phyloP scores from a whole-genome alignment of 2,113 vertebrate genomes.

The Montifringilla adamsi region DNA sequence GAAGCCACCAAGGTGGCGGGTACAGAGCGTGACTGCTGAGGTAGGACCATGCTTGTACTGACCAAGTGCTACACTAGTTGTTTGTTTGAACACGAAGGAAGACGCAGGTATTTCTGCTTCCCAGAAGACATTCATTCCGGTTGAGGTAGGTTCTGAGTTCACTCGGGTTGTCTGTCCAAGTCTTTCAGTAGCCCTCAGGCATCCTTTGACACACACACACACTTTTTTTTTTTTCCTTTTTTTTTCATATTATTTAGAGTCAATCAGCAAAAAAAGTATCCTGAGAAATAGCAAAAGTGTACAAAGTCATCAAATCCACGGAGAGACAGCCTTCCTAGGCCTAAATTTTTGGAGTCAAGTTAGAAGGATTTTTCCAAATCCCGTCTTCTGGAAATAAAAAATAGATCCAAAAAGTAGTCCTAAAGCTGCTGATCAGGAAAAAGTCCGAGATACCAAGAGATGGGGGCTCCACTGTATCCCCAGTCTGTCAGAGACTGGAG shows the following conservation, averaged over 20 bases:
- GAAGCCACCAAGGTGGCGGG: slow-evolving; percentile 60
- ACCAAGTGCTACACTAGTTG: slow-evolving; percentile 74
- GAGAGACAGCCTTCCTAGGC: slow-evolving; percentile 4
- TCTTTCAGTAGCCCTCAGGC: slow-evolving; percentile 75
- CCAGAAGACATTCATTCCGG: slow-evolving; percentile 97
- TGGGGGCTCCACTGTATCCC: background rate
- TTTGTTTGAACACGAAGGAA: slow-evolving; percentile 76
- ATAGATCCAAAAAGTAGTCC: slow-evolving; percentile 36
- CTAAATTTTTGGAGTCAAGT: slow-evolving; percentile 19
- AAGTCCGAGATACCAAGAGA: background rate
- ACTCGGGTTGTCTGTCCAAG: slow-evolving; percentile 77
- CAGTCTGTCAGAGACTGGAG: background rate
- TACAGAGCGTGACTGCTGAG: slow-evolving; percentile 85
- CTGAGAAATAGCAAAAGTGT: slow-evolving; percentile 81
- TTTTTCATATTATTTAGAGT: slow-evolving; percentile 65
- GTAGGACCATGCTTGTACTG: slow-evolving; percentile 85
- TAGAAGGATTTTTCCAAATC: slow-evolving; percentile 22
- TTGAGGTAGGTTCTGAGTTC: slow-evolving; percentile 95
- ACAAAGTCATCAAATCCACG: slow-evolving; percentile 8
- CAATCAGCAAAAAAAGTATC: slow-evolving; percentile 76
- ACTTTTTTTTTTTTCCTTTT: background rate
- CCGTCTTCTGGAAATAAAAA: slow-evolving; percentile 47
- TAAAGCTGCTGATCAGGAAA: slow-evolving; percentile 54
- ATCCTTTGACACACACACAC: slow-evolving; percentile 67
- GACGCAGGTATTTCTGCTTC: slow-evolving; percentile 77